These are phyloP conservation scores for Tetraodon nigroviridis DNA, from an alignment of 2,113 vertebrate species.

Conservation along the genomic window DNA sequence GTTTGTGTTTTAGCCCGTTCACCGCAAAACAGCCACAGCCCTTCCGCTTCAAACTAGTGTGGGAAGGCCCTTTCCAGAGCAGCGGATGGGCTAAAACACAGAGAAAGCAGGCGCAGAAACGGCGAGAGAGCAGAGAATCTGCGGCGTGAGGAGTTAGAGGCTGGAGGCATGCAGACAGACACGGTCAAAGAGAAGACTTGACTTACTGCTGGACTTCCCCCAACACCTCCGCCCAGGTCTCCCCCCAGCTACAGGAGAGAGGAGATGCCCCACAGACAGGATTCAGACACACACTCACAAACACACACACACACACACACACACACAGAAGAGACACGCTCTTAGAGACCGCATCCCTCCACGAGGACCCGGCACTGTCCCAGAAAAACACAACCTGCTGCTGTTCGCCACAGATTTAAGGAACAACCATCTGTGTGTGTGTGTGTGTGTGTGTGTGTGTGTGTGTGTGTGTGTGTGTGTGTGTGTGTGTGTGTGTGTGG, in stretches of 20 bases:
- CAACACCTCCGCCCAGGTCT: conserved; percentile 99
- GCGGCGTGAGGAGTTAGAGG: background rate
- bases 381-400: conserved; percentile 16
- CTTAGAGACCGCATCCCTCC: conserved; percentile 62
- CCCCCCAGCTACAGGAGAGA: conserved; percentile 92
- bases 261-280: conserved; percentile 61
- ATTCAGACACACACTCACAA: conserved; percentile 56
- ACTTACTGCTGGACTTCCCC: conserved; percentile 99
- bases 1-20: conserved; percentile 28
- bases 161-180: conserved; percentile 51
- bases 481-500: too few species aligned
- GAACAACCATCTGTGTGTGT: background rate
- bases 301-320: conserved; percentile 51
- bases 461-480: background rate
- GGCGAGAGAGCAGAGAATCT: background rate
- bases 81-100: conserved; percentile 22
- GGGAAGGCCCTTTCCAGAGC: background rate
- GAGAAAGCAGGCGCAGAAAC: conserved; percentile 8
- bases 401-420: background rate
- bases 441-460: background rate
- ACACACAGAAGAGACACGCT: conserved; percentile 64
- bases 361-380: conserved; percentile 32
- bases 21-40: background rate
- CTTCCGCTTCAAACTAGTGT: background rate
- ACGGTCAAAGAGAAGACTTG: conserved; percentile 64